These are phyloP conservation scores for Silurus glanis DNA, from an alignment of 2,113 vertebrate species.

Conservation along the genomic window DNA sequence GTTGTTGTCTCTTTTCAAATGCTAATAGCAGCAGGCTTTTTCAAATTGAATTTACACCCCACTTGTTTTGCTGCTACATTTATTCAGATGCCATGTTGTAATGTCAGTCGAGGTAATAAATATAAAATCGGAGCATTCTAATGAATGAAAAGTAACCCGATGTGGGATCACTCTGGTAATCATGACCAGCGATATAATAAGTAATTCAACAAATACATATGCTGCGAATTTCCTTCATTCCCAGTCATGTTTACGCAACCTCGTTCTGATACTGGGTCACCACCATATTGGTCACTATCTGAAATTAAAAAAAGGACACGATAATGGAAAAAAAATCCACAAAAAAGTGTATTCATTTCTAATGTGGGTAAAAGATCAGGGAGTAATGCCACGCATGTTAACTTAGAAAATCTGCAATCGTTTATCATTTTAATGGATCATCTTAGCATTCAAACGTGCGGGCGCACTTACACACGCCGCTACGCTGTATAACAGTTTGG, in stretches of 20 bases:
- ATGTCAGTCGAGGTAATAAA: slow-evolving; percentile 32
- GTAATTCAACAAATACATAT: neutral
- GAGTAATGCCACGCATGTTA: neutral
- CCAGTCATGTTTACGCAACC: neutral
- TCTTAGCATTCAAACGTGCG: neutral
- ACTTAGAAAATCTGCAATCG: neutral
- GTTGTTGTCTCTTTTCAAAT: slow-evolving; percentile 52
- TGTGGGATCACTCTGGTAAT: neutral
- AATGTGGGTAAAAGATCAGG: neutral
- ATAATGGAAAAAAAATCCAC: neutral
- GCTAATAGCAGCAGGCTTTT: slow-evolving; percentile 41
- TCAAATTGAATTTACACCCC: slow-evolving; percentile 53
- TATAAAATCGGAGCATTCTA: slow-evolving; percentile 28
- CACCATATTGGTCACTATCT: neutral
- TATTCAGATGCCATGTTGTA: slow-evolving; percentile 44
- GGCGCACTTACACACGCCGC: neutral
- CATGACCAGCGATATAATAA: neutral
- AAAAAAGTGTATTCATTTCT: neutral
- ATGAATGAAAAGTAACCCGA: slow-evolving; percentile 7
- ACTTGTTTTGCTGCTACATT: slow-evolving; percentile 48
- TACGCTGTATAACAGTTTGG: neutral
- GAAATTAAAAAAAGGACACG: neutral
- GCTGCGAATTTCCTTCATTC: neutral
- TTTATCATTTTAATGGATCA: neutral
- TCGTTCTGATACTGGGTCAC: neutral